Evolutionary conservation across 2,797 vertebrate genomes (phyloP).

Genomic region (Crocidura indochinensis): DNA sequence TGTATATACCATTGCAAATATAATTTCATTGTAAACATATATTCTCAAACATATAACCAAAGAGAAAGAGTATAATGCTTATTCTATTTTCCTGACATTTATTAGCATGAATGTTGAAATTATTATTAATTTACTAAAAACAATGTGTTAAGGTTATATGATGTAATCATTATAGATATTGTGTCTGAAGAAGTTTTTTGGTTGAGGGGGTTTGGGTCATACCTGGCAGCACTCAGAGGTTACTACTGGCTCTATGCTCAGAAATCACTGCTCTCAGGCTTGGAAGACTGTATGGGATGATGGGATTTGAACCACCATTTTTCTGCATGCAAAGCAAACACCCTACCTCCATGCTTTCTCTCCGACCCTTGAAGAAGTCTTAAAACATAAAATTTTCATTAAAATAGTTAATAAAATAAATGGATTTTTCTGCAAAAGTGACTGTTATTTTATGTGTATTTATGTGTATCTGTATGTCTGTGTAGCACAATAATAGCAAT

Average conservation of each 20-base stretch:
- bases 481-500: neutral
- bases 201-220: too few species aligned
- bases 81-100: neutral
- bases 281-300: too few species aligned
- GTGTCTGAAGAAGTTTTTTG: neutral
- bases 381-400: slow-evolving; percentile 4
- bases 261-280: too few species aligned
- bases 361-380: neutral
- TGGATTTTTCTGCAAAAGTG: neutral
- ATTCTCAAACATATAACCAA: neutral
- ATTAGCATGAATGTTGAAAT: slow-evolving; percentile 9
- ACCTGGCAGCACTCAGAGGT: too few species aligned
- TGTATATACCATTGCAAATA: too few species aligned
- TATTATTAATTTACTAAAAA: neutral
- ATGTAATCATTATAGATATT: neutral
- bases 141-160: neutral
- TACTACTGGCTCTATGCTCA: too few species aligned
- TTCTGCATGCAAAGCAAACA: too few species aligned
- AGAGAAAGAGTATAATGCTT: neutral
- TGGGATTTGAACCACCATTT: too few species aligned
- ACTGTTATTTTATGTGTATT: too few species aligned
- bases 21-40: neutral
- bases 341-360: too few species aligned
- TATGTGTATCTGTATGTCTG: neutral
- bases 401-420: neutral